Evolutionary conservation across 2,888 invertebrate species (phyloP), one percentile per base, ranked within the genome.

Genomic region (Sericinus montela): DNA sequence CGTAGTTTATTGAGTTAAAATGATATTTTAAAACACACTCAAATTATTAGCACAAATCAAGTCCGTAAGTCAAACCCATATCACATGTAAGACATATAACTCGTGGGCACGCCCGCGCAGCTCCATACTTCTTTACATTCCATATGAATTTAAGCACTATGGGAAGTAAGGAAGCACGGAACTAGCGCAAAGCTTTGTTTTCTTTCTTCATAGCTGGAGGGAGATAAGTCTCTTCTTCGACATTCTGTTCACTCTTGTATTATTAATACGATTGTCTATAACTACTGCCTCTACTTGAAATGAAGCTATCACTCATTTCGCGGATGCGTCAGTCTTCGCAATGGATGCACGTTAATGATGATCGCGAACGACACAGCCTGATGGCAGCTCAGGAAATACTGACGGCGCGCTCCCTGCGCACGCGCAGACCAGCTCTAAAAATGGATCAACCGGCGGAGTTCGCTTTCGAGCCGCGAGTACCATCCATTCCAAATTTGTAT

Each of bases 101-200:
- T 60, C 64, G 83, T 60, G 67, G 83, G 15, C 11, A 35, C 36
- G 36, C 44, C 44, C 25, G 44, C 87, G 89, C 87, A 90, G 93
- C 94, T 94, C 95, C 95, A 95, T 95, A 96, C 96, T 97, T 97
- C 97, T 96, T 96, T 96, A 96, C 96, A 96, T 97, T 97, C 96
- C 96, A 96, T 96, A 96, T 89, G 93, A 84, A 92, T 88, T 87
- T 76, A 91, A 90, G 82, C 90, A 94, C 94, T 96, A 95, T 95
- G 95, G 95, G 94, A 95, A 95, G 95, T 95, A 95, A 95, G 94
- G 95, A 96, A 96, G 96, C 94, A 96, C 95, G 95, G 95, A 94
- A 94, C 94, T 92, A 90, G 91, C 91, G 90, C 90, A 81, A 90
- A 89, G 91, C 89, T 79, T 69, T 66, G 51, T 75, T 75, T 82